phyloP scores from a whole-genome alignment of 2,113 vertebrate genomes.

The Sander vitreus region DNA sequence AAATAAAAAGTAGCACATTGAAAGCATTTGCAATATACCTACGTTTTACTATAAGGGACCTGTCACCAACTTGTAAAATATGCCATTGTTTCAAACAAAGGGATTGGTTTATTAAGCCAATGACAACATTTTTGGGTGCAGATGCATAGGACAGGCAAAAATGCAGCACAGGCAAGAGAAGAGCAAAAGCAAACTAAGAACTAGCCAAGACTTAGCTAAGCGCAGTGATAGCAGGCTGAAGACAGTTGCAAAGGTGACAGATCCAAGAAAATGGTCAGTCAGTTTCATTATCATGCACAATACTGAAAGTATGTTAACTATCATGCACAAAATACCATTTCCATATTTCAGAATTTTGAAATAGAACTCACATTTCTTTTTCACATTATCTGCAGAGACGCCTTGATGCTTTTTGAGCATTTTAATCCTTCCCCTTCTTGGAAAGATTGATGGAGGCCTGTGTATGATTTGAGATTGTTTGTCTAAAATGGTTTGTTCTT shows the following conservation, averaged over 20 bases:
- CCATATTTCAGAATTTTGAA: constrained; percentile 5
- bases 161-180: constrained; percentile 16
- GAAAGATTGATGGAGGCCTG: constrained; percentile 43
- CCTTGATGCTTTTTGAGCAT: constrained; percentile 72
- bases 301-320: background rate
- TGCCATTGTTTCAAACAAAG: background rate
- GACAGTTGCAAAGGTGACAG: constrained; percentile 26
- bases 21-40: constrained; percentile 62
- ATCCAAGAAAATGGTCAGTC: constrained; percentile 12
- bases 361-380: constrained; percentile 77
- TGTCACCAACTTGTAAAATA: constrained; percentile 27
- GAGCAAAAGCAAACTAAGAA: constrained; percentile 18
- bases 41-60: constrained; percentile 30
- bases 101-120: constrained; percentile 8
- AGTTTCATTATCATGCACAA: constrained; percentile 14
- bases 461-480: constrained; percentile 38
- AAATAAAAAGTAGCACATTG: constrained; percentile 69
- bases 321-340: constrained; percentile 1
- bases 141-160: constrained; percentile 28
- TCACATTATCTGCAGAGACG: constrained; percentile 66
- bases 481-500: constrained; percentile 27
- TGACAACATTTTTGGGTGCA: background rate
- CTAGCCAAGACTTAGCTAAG: constrained; percentile 1
- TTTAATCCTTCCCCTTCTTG: constrained; percentile 59
- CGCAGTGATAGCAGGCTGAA: constrained; percentile 3